These are phyloP conservation scores for Tigriopus japonicus DNA, from an alignment of 1,140 invertebrate genomes.

Conservation along the genomic window DNA sequence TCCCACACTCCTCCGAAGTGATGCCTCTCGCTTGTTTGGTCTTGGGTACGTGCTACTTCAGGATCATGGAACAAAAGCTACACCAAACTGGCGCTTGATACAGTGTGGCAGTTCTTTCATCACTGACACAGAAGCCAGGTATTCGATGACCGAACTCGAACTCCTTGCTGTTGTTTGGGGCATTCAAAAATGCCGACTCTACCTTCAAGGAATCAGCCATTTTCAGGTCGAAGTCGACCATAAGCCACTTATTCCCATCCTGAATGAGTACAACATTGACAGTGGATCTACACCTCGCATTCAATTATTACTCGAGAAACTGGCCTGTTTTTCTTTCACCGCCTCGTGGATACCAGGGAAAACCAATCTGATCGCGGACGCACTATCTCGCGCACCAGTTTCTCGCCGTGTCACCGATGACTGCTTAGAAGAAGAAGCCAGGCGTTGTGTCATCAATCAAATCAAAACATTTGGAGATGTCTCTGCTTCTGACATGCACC, in stretches of 20 bases:
- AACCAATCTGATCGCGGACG: background rate
- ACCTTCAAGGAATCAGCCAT: constrained; percentile 15
- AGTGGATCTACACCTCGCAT: constrained; percentile 17
- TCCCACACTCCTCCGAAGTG: background rate
- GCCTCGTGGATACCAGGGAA: background rate
- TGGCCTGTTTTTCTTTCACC: background rate
- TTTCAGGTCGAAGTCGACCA: constrained; percentile 23
- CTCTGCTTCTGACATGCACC: no score
- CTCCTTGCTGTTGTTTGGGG: constrained; percentile 18
- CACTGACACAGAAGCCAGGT: constrained; percentile 17
- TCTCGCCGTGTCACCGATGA: background rate
- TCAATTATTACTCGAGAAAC: background rate
- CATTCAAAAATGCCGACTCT: constrained; percentile 18
- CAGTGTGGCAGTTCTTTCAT: constrained; percentile 13
- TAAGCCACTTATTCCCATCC: constrained; percentile 21
- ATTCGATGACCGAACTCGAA: constrained; percentile 18
- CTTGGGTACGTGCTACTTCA: constrained; percentile 13
- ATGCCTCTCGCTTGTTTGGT: constrained; percentile 9
- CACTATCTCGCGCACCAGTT: background rate
- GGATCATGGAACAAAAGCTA: background rate
- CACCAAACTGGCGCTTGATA: background rate
- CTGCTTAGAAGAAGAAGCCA: no score
- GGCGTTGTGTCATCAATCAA: no score
- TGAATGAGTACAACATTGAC: constrained; percentile 20
- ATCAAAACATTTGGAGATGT: no score